Conservation (phyloP, 1,140 invertebrate species). For the Leptinotarsa undecemlineata region DNA sequence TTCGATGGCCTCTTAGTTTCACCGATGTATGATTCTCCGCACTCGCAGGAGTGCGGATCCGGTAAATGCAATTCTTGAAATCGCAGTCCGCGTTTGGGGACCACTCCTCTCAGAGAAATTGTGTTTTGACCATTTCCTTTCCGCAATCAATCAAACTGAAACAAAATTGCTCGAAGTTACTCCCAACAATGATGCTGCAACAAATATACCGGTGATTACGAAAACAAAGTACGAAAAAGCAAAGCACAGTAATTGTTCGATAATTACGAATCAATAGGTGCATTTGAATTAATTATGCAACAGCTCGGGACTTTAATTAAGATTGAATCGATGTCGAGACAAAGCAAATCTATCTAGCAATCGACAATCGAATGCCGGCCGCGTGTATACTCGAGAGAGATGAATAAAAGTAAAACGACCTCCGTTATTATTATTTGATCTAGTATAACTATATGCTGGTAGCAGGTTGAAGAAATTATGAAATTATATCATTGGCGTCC, state of each 20-base stretch:
- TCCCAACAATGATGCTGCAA: too few relatives aligned
- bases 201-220: not conserved
- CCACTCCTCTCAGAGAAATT: too few relatives aligned
- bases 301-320: slow-evolving; percentile 20
- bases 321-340: slow-evolving; percentile 23
- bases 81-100: too few relatives aligned
- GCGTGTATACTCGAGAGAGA: not conserved
- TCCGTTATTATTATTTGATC: slow-evolving; percentile 2
- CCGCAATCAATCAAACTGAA: too few relatives aligned
- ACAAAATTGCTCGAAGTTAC: too few relatives aligned
- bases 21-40: too few relatives aligned
- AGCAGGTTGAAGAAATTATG: slow-evolving; percentile 15
- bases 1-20: too few relatives aligned
- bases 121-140: too few relatives aligned
- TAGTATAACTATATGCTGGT: not conserved
- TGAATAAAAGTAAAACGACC: slow-evolving; percentile 19
- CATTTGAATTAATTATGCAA: slow-evolving; percentile 30
- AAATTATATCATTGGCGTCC: not conserved
- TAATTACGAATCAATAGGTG: slow-evolving; percentile 17
- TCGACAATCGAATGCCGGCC: slow-evolving; percentile 12
- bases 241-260: slow-evolving; percentile 11
- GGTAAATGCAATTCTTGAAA: too few relatives aligned
- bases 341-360: slow-evolving; percentile 22
- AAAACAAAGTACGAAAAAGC: not conserved
- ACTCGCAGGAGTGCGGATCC: too few relatives aligned